These are phyloP conservation scores for Jacana jacana DNA, from an alignment of 2,113 vertebrate species.

Conservation along the genomic window DNA sequence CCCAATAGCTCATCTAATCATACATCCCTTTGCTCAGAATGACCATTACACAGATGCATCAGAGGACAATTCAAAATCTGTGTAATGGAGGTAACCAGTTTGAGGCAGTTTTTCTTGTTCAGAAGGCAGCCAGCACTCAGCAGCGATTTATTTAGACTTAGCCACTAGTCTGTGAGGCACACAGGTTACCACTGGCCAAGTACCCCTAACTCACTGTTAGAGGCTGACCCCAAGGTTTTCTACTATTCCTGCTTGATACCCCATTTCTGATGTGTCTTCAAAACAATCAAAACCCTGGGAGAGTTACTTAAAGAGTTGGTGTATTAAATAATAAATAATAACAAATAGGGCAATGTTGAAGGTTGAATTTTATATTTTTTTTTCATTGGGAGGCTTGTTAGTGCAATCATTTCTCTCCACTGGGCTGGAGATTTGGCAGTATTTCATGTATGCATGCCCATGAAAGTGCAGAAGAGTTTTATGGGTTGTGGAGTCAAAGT, in stretches of 20 bases:
- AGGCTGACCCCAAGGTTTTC: neutral
- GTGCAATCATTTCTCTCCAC: accelerated
- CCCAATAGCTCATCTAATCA: neutral
- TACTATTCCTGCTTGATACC: neutral
- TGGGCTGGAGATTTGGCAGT: neutral
- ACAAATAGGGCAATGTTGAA: neutral
- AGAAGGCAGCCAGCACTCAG: neutral
- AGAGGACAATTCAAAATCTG: neutral
- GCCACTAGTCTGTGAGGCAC: neutral
- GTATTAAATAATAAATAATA: neutral
- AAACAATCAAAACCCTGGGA: neutral
- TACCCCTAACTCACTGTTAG: neutral
- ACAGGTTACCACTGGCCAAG: neutral
- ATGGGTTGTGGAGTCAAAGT: neutral
- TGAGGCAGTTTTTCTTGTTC: neutral
- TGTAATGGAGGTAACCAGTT: neutral
- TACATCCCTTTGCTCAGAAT: neutral
- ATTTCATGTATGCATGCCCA: neutral
- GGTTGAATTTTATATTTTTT: too few species aligned
- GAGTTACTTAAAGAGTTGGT: neutral
- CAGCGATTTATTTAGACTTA: neutral
- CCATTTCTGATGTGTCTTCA: neutral
- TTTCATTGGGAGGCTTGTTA: neutral
- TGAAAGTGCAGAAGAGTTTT: neutral
- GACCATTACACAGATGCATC: neutral